These are phyloP conservation scores for Dendrocincla fuliginosa DNA, from an alignment of 2,797 vertebrate species.

Conservation along the genomic window DNA sequence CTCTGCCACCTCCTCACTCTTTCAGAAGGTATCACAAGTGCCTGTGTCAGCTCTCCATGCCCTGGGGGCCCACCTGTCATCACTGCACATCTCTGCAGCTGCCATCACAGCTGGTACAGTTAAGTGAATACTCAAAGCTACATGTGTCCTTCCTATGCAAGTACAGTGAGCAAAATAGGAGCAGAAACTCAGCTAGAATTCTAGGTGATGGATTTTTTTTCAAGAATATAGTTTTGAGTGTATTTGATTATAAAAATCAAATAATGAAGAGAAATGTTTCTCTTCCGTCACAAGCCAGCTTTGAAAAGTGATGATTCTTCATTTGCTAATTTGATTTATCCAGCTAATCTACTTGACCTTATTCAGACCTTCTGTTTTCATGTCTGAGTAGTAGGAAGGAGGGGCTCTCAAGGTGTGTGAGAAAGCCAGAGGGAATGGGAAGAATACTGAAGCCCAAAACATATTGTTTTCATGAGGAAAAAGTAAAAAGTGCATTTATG, in stretches of 20 bases:
- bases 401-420: rapidly evolving
- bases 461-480: background rate
- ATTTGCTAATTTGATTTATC: slow-evolving; percentile 46
- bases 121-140: background rate
- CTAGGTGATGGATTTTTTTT: background rate
- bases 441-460: background rate
- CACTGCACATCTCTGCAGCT: background rate
- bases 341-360: slow-evolving; percentile 43
- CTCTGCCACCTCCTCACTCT: rapidly evolving
- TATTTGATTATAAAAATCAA: slow-evolving; percentile 57
- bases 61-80: background rate
- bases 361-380: slow-evolving; percentile 6
- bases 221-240: background rate
- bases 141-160: background rate
- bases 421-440: background rate
- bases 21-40: background rate
- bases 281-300: slow-evolving; percentile 6
- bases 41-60: background rate
- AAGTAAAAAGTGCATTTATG: background rate
- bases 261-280: slow-evolving; percentile 19
- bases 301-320: slow-evolving; percentile 41
- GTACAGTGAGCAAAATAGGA: background rate
- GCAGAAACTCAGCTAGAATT: background rate
- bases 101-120: rapidly evolving
- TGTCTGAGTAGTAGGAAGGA: background rate